Evolutionary conservation across 1,140 invertebrate species (phyloP), one percentile per base, ranked within the genome.

Genomic region (Caerostris darwini): DNA sequence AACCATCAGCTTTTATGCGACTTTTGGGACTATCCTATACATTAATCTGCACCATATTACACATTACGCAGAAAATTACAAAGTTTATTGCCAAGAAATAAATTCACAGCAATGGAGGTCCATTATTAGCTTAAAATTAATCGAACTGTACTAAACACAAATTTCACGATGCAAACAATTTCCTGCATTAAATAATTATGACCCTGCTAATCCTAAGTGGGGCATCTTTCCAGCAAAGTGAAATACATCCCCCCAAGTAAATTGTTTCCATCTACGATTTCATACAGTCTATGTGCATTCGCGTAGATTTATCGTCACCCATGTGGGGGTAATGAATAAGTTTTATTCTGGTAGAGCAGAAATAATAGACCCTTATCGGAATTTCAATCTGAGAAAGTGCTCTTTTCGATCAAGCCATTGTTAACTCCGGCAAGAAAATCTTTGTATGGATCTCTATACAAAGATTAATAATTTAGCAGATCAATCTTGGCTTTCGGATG

Each of bases 281-380:
- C 71, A 50, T 77, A 50, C 71, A 77, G 71, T 77, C 14, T 50
- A 7, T 7, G 71, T 12, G 19, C 71, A 10, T 8, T 53, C 34
- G 19, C 12, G 50, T 77, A 53, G 71, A 77, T 77, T 77, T 77
- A 77, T 77, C 19, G 71, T n/a, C n/a, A 67, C 14, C 71, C 34
- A 77, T 77, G 71, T 77, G 71, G 71, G 69, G 34, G 53, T 77
- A 77, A 77, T 77, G 71, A 77, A 77, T 77, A 53, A 77, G 71
- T 77, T 50, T 77, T 77, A 77, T 77, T 50, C 71, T 77, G 71
- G 10, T 34, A 77, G 34, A 34, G 53, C 71, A 77, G 34, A 77
- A 77, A 50, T 77, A 77, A 77, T 77, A 34, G 71, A 50, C 10
- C 71, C 8, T 77, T 77, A 77, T 77, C 71, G 34, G 71, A 77